These are phyloP conservation scores for Dryoscopus gambensis DNA, from an alignment of 2,113 vertebrate species.

Conservation along the genomic window DNA sequence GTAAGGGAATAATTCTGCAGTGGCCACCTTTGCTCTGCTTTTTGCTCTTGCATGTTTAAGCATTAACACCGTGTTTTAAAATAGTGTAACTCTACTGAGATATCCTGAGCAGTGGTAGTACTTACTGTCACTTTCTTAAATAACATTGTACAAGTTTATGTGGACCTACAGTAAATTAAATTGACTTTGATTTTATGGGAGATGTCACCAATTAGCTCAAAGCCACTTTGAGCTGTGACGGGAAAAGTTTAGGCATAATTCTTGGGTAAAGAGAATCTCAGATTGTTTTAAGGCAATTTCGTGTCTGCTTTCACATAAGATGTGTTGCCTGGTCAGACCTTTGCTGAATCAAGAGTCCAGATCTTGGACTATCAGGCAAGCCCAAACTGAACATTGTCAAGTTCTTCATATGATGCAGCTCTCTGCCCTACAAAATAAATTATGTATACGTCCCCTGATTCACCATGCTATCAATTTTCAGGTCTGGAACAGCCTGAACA, in stretches of 20 bases:
- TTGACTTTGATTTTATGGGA: neutral
- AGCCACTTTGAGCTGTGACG: neutral
- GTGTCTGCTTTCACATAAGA: neutral
- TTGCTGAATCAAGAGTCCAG: neutral
- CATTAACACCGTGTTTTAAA: neutral
- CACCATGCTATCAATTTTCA: neutral
- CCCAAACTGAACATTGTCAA: neutral
- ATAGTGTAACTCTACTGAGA: neutral
- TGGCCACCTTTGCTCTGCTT: neutral
- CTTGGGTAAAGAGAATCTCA: neutral
- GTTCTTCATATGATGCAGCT: neutral
- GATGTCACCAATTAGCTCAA: neutral
- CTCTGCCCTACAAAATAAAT: neutral
- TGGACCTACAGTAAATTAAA: neutral
- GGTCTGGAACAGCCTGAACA: neutral
- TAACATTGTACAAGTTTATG: neutral
- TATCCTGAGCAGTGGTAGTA: neutral
- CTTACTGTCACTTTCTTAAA: neutral
- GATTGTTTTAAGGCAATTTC: neutral
- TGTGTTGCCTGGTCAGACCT: neutral
- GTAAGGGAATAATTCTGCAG: slow-evolving; percentile 37
- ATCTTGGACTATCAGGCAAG: neutral
- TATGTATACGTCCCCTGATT: neutral
- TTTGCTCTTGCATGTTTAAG: neutral
- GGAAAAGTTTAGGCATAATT: neutral